Percentiles rank a stretch among this genome's conserved stretches.
phyloP scores from a whole-genome alignment of 92 coral and sea anemone genomes.

The Porites rus region DNA sequence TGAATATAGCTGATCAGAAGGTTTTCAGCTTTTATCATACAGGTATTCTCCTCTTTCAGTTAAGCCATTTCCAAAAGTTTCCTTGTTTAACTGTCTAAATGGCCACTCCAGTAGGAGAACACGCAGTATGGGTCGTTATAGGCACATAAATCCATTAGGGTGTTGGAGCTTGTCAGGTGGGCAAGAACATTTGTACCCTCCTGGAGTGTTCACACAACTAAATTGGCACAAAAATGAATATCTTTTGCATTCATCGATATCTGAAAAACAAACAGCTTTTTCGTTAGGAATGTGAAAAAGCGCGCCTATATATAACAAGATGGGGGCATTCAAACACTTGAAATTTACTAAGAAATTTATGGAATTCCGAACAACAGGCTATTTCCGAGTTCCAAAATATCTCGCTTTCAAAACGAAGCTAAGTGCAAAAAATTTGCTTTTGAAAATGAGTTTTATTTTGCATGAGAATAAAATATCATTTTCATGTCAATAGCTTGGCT shows the following conservation, averaged over 20 bases:
- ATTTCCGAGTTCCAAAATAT: too few relatives aligned
- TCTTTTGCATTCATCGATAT: slow-evolving; percentile 92
- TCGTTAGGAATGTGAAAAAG: not conserved
- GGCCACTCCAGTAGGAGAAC: not conserved
- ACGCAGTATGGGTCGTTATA: not conserved
- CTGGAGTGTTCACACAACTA: slow-evolving; percentile 90
- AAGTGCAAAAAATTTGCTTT: too few relatives aligned
- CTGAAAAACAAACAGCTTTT: slow-evolving; percentile 35
- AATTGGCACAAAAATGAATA: slow-evolving; percentile 86
- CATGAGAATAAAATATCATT: too few relatives aligned
- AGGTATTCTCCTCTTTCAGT: not conserved
- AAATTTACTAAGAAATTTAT: too few relatives aligned
- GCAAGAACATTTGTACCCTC: slow-evolving; percentile 92
- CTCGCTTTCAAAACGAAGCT: too few relatives aligned
- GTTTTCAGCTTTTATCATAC: too few relatives aligned
- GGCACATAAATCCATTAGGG: slow-evolving; percentile 88
- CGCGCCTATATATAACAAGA: too few relatives aligned
- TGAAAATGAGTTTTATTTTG: too few relatives aligned
- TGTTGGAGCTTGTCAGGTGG: slow-evolving; percentile 87
- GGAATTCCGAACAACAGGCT: too few relatives aligned
- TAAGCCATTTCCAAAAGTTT: not conserved
- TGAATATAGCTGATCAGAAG: not conserved
- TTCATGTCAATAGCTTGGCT: too few relatives aligned
- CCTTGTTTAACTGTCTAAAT: not conserved
- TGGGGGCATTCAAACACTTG: too few relatives aligned